Conservation (phyloP, 1,140 invertebrate genomes). For the Telenomus remus region DNA sequence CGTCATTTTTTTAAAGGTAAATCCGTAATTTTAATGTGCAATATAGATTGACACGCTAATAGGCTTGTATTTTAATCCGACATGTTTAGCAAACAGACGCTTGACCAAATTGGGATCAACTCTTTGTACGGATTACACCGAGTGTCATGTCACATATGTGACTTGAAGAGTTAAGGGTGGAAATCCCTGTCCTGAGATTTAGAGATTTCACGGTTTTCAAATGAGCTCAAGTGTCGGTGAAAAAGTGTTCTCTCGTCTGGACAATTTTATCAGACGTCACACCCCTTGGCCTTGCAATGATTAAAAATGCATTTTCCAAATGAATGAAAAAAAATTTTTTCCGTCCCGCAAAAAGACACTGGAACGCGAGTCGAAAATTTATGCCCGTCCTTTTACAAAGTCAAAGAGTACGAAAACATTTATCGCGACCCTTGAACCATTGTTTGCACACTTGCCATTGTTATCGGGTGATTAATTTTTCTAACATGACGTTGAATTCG, state of each 20-base stretch:
- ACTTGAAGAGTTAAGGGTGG: constrained; percentile 61
- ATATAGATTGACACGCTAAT: constrained; percentile 47
- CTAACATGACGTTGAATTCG: constrained; percentile 24
- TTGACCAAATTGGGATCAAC: constrained; percentile 72
- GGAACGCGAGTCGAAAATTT: constrained; percentile 35
- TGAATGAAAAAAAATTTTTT: too few relatives aligned
- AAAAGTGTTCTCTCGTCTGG: not conserved
- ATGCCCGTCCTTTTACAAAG: constrained; percentile 51
- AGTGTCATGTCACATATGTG: constrained; percentile 69
- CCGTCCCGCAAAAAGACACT: too few relatives aligned
- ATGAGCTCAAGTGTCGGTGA: constrained; percentile 8
- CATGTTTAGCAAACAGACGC: constrained; percentile 61
- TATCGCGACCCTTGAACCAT: constrained; percentile 55
- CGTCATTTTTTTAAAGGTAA: constrained; percentile 16
- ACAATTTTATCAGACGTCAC: not conserved
- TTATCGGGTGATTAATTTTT: constrained; percentile 67
- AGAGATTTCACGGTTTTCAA: constrained; percentile 44
- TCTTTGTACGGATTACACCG: constrained; percentile 69
- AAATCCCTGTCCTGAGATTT: constrained; percentile 58
- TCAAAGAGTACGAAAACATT: constrained; percentile 61
- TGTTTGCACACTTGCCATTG: constrained; percentile 62
- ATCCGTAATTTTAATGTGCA: constrained; percentile 30
- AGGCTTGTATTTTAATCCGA: constrained; percentile 48
- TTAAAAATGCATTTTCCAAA: too few relatives aligned
- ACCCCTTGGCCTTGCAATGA: too few relatives aligned